These are phyloP conservation scores for Coreoperca whiteheadi DNA, from an alignment of 2,113 vertebrate genomes.

Conservation along the genomic window DNA sequence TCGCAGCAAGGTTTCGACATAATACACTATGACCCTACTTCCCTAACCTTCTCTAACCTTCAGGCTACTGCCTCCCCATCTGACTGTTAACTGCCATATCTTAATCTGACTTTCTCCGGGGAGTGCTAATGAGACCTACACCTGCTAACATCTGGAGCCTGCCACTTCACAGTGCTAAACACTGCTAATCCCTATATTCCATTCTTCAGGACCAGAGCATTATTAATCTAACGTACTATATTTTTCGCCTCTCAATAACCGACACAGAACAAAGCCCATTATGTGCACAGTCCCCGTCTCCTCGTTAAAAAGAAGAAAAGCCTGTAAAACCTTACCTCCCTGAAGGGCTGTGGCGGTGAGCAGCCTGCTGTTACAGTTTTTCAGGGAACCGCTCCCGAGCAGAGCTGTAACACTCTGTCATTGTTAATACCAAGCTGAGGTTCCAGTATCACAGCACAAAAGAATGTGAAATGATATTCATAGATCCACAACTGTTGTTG, in stretches of 20 bases:
- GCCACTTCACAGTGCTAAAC: conserved; percentile 44
- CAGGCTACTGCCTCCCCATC: not conserved
- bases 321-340: conserved; percentile 32
- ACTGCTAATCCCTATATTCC: conserved; percentile 31
- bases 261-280: conserved; percentile 50
- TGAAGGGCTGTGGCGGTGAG: conserved; percentile 43
- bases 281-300: conserved; percentile 32
- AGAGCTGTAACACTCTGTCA: conserved; percentile 24
- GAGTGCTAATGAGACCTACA: conserved; percentile 40
- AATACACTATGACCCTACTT: not conserved
- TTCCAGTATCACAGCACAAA: not conserved
- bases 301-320: conserved; percentile 56
- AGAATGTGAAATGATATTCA: conserved; percentile 41
- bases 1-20: not conserved
- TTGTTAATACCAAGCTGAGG: conserved; percentile 4
- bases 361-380: conserved; percentile 34
- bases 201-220: conserved; percentile 18
- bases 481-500: conserved; percentile 16
- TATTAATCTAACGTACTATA: conserved; percentile 10
- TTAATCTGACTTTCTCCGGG: conserved; percentile 32
- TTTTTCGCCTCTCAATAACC: conserved; percentile 29
- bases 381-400: conserved; percentile 18
- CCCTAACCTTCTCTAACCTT: conserved; percentile 11
- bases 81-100: conserved; percentile 28
- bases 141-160: conserved; percentile 47